Evolutionary conservation across 2,888 invertebrate species (phyloP), one percentile per base, ranked within the genome.

Genomic region (Drosophila anomalipes): DNA sequence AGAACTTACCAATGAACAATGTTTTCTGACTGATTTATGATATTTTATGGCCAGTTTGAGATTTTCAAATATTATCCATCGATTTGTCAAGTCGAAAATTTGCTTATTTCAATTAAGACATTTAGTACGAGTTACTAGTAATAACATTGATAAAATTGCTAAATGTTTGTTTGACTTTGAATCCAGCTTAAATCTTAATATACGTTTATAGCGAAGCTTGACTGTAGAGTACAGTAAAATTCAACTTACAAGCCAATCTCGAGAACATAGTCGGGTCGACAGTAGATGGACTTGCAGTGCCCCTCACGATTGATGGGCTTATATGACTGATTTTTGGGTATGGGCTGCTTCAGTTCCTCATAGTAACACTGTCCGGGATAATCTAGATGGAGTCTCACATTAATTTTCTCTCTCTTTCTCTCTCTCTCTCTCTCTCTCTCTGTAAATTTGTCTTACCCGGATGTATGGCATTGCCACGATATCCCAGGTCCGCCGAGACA

Each of bases 281-380:
- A 92, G 59, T 77, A 91, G 35, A 92, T 82, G 26, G 90, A 83
- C 4, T 86, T 82, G 70, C 92, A 92, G 70, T 86, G 88, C 1
- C 82, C 91, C 44, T 92, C 91, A 5, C 77, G 86, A 64, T 92
- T 92, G n/a, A 92, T 83, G 28, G 92, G 92, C 65, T 86, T 91
- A 44, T 88, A 91, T 0, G 91, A 89, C 58, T 92, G 91, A 58
- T 86, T 80, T 49, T 83, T 90, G 44, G 92, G 91, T 78, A 92
- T 92, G 14, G 91, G 69, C 63, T 92, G 92, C 26, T 90, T 81
- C 9, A 92, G 71, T 28, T 92, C 92, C 66, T 91, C 90, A 66
- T 88, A 91, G 64, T 92, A 92, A 52, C 92, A 92, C 57, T 92
- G 91, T 12, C 91, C 91, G 1, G 92, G 92, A 81, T 84, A 86